phyloP scores from a whole-genome alignment of 2,888 invertebrate genomes.

The Ophion slaviceki region DNA sequence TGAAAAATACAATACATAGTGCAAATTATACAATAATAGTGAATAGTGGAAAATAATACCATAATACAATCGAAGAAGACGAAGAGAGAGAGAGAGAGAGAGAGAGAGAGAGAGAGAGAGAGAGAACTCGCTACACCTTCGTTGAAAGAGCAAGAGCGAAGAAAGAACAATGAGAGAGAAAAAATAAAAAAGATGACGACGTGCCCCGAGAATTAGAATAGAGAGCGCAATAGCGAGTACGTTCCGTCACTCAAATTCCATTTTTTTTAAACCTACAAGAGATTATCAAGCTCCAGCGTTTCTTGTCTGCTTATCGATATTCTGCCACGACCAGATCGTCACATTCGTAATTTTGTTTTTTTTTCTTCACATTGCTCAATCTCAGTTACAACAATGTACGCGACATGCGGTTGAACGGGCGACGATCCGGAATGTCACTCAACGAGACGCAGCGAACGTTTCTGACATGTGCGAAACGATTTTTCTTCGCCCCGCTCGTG shows the following conservation, averaged over 20 bases:
- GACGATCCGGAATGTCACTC: conserved; percentile 13
- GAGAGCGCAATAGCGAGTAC: neutral
- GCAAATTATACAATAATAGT: no score
- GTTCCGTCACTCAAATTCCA: conserved; percentile 4
- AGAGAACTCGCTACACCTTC: neutral
- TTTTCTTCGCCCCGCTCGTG: neutral
- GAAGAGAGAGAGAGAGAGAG: neutral
- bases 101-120: neutral
- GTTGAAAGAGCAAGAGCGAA: neutral
- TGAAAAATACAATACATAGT: no score
- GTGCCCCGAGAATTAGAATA: conserved; percentile 7
- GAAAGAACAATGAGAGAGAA: neutral
- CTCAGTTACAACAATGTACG: conserved; percentile 14
- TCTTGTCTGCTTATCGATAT: conserved; percentile 1
- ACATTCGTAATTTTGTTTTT: neutral
- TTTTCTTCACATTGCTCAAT: conserved; percentile 22
- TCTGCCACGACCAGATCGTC: conserved; percentile 10
- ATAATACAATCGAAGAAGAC: neutral
- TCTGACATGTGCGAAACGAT: neutral
- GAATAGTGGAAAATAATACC: no score
- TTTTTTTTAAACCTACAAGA: conserved; percentile 1
- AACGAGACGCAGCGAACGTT: neutral
- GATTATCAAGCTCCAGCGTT: neutral
- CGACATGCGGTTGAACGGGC: neutral
- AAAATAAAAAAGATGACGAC: neutral